Evolutionary conservation across 1,140 invertebrate genomes (phyloP), one percentile per base, ranked within the genome.

Genomic region (Drosophila teissieri): DNA sequence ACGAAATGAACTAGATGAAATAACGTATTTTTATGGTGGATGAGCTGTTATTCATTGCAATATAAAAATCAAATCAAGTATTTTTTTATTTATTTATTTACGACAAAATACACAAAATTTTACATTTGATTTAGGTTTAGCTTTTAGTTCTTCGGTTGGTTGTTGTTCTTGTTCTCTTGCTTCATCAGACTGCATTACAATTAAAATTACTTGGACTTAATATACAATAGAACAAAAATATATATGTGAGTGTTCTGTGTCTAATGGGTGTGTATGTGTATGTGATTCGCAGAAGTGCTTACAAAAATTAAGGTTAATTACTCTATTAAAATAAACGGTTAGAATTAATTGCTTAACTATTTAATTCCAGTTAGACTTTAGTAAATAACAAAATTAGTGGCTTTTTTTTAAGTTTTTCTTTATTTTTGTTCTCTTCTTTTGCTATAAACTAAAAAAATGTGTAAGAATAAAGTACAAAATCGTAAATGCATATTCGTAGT

Each of bases 81-180:
- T 56, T 49, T 69, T 77, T 81, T 19, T 73, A 82, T 86, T 88
- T 88, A 86, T 86, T 86, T 86, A 86, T 86, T 86, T 86, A 86
- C 83, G 83, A 86, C 83, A 86, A 86, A 86, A 86, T 86, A 86
- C 83, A 86, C 83, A 86, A 86, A 88, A 86, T 65, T 79, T 79
- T 76, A 75, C 70, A 86, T 88, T 86, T 81, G 67, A 82, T 86
- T 88, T 82, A 86, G 60, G 80, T 68, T 76, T 77, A 63, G 70
- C 53, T 27, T 75, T 81, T 77, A 58, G 56, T 77, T 75, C 34
- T 74, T 85, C 51, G 39, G 53, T 81, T 77, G 49, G 40, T 55
- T 64, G 56, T 67, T 69, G 11, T 63, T 73, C 55, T 57, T 68
- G 14, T 57, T 80, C 10, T 45, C 11, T 68, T 56, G 54, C 15